phyloP scores from a whole-genome alignment of 2,113 vertebrate species.

The Thamnaconus septentrionalis region DNA sequence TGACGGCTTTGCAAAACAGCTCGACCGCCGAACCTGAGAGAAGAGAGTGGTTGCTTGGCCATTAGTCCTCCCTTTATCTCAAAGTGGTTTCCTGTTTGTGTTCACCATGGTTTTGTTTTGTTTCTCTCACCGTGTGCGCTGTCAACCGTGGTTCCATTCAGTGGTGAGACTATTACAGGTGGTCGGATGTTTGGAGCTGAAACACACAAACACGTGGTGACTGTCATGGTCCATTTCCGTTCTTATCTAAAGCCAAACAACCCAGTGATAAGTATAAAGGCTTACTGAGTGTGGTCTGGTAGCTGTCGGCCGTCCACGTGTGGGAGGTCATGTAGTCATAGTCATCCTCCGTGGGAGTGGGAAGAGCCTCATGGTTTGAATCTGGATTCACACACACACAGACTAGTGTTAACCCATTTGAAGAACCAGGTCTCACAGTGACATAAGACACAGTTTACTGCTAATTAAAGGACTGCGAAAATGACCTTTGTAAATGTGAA shows the following conservation, averaged over 20 bases:
- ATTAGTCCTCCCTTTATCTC: neutral
- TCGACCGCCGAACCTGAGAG: slow-evolving; percentile 64
- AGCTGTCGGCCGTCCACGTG: neutral
- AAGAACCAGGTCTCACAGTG: neutral
- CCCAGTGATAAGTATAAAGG: neutral
- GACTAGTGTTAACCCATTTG: neutral
- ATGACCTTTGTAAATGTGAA: too few relatives aligned
- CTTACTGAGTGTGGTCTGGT: slow-evolving; percentile 27
- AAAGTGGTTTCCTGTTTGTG: neutral
- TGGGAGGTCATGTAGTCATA: slow-evolving; percentile 13
- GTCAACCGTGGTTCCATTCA: slow-evolving; percentile 60
- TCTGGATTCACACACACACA: too few relatives aligned
- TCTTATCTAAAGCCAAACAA: too few relatives aligned
- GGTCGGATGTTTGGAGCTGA: slow-evolving; percentile 15
- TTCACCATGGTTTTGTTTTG: neutral
- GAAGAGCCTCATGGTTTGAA: neutral
- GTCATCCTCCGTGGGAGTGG: slow-evolving; percentile 2
- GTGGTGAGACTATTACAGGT: slow-evolving; percentile 64
- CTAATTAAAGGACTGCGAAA: neutral
- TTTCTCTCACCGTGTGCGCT: slow-evolving; percentile 54
- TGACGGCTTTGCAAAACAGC: slow-evolving; percentile 62
- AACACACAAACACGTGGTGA: neutral
- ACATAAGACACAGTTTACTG: neutral
- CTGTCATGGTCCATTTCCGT: neutral
- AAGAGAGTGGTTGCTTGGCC: neutral